Evolutionary conservation across 2,888 invertebrate species (phyloP).

Genomic region (Drosophila phalerata): DNA sequence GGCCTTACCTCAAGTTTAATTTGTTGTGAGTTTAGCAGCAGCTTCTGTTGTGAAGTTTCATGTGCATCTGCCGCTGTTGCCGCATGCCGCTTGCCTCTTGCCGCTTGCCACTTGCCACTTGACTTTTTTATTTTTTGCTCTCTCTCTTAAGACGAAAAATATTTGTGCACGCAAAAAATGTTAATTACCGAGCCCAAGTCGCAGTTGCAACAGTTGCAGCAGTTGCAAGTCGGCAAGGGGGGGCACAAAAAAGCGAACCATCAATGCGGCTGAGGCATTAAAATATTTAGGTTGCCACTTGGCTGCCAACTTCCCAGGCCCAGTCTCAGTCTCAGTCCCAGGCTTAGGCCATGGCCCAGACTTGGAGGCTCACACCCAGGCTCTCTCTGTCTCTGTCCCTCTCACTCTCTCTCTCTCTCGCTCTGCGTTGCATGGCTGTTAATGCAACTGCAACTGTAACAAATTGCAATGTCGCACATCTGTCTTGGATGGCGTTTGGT

Average conservation of each 20-base stretch:
- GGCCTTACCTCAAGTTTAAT: conserved; percentile 75
- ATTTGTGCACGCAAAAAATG: conserved; percentile 82
- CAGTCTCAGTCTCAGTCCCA: conserved; percentile 46
- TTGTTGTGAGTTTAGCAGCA: conserved; percentile 70
- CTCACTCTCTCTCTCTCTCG: background rate
- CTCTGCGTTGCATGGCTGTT: conserved; percentile 51
- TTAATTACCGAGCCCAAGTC: conserved; percentile 71
- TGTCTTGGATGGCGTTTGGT: conserved; percentile 76
- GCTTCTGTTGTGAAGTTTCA: conserved; percentile 78
- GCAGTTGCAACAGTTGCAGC: conserved; percentile 35
- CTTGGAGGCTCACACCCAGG: conserved; percentile 39
- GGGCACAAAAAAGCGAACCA: conserved; percentile 72
- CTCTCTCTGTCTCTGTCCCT: conserved; percentile 2
- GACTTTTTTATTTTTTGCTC: conserved; percentile 17
- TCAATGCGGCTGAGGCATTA: conserved; percentile 78
- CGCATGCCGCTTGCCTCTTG: background rate
- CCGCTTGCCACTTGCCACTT: conserved; percentile 21
- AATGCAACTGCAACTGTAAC: conserved; percentile 80
- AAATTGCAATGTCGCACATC: conserved; percentile 80
- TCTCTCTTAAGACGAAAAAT: conserved; percentile 74
- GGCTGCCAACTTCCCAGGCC: conserved; percentile 68
- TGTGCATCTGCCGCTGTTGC: conserved; percentile 66
- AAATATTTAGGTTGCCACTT: conserved; percentile 74
- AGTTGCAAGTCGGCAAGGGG: conserved; percentile 14
- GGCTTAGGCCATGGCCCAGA: conserved; percentile 7